phyloP scores from a whole-genome alignment of 2,888 invertebrate species.

The Orchesellides sinensis region DNA sequence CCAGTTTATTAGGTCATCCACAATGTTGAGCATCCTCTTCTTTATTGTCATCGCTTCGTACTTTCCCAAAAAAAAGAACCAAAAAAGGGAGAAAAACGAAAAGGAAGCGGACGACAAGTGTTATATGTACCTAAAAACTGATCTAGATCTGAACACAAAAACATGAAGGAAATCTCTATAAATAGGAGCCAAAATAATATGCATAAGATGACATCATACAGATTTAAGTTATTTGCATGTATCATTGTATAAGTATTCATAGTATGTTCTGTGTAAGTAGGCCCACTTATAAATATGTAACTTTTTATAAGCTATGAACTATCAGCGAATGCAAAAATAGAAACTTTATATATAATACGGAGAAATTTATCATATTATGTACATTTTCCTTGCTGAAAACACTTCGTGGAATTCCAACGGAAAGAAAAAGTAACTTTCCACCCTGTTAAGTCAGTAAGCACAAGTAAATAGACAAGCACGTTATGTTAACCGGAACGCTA shows the following conservation, averaged over 20 bases:
- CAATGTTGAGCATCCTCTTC: neutral
- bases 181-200: conserved; percentile 17
- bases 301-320: too few relatives aligned
- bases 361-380: too few relatives aligned
- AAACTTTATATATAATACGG: too few relatives aligned
- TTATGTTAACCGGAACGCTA: neutral
- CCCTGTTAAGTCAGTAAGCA: conserved; percentile 21
- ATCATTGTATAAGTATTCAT: too few relatives aligned
- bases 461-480: conserved; percentile 3
- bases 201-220: neutral
- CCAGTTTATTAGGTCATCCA: conserved; percentile 17
- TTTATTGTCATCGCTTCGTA: too few relatives aligned
- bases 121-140: conserved; percentile 21
- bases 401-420: too few relatives aligned
- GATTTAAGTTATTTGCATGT: too few relatives aligned
- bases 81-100: neutral
- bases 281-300: too few relatives aligned
- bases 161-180: conserved; percentile 37
- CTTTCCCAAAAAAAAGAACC: neutral
- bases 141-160: conserved; percentile 27
- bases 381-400: too few relatives aligned
- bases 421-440: conserved; percentile 19
- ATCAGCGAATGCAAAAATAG: too few relatives aligned
- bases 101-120: conserved; percentile 8
- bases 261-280: too few relatives aligned